Evolutionary conservation across 2,888 invertebrate genomes (phyloP), one percentile per base, ranked within the genome.

Genomic region (Laspeyria flexula): DNA sequence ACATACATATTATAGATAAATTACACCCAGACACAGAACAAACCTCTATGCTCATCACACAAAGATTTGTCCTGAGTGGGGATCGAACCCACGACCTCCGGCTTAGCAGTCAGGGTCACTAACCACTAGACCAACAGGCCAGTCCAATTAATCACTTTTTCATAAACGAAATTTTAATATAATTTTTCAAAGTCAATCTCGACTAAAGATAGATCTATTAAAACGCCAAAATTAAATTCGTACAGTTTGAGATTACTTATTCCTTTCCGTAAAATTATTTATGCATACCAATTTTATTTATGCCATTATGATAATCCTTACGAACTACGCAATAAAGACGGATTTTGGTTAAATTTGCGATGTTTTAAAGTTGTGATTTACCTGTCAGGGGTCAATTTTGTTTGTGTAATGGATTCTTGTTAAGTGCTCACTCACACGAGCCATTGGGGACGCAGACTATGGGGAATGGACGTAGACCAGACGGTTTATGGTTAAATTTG

Each of bases 211-310:
- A 65, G 41, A 55, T 65, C 65, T 72, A 72, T 74, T 73, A 74
- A 67, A 68, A 62, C 56, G 60, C 50, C 55, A 42, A 74, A 79
- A 80, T 80, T 78, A 75, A 77, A 79, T 78, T 77, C 65, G 49
- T 68, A 53, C 62, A 72, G 71, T 76, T 81, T 73, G 65, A 72
- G 71, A 78, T 81, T 81, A 81, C 79, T 81, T 82, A 83, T 81
- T 75, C 71, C 71, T 43, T 63, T 68, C 61, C 69, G 71, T 63
- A 59, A 65, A 73, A 72, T 75, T 71, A 75, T 81, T 80, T 74
- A 75, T 65, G 65, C 60, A 55, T 71, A 56, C 47, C 65, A 57
- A 43, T 35, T 38, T 35, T 49, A 13, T 2, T 16, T 13, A 46
- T 50, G 30, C 59, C 5, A 12, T 42, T 39, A 1, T 7, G 15